Base-by-base conservation (phyloP, 2,797 vertebrate species). In the Pseudomugil gertrudae region DNA sequence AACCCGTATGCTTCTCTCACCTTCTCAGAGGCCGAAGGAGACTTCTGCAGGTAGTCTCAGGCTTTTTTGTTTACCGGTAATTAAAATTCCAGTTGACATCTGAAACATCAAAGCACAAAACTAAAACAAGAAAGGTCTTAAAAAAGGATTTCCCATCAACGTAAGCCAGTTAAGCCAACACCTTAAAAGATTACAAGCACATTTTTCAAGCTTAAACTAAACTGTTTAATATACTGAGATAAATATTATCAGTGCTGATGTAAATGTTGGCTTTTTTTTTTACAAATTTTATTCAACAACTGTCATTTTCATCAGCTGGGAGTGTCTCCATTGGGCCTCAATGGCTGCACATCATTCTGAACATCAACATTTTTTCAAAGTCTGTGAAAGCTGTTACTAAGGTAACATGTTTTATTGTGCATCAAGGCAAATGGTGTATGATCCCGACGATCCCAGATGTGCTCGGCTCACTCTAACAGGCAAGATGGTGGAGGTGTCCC, bases 381-480 rank as follows among this genome's bases (percentile, higher is more conserved):
- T 43, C 19, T 43, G 40, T n/a, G 19, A n/a, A 43, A 43, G 11
- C 36, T 15, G 17, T 50, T 65, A 45, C 14, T 26, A 14, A 50
- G 11, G 3, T 72, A 14, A 47, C 17, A 33, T 69, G 5, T n/a
- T 74, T 15, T 10, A 35, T 2, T 80, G 38, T 66, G 27, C 78
- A 68, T 74, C 11, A 65, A 92, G 92, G 81, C 84, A 93, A 79
- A 93, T 91, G 87, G 63, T 85, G 36, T 92, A 92, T 5, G 95
- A 97, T 78, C 93, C 94, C 0, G 95, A 96, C 65, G 96, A 97
- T 81, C 94, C 94, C 6, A 92, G 94, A 79, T 97, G 96, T 33
- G 76, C 92, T 80, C 91, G 93, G 71, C 89, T 98, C 73, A 96
- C 94, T 0, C 90, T 98, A 35, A 95, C 60, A 2, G 96, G 96